Evolutionary conservation across 2,113 vertebrate genomes (phyloP).

Genomic region (Circaetus gallicus): DNA sequence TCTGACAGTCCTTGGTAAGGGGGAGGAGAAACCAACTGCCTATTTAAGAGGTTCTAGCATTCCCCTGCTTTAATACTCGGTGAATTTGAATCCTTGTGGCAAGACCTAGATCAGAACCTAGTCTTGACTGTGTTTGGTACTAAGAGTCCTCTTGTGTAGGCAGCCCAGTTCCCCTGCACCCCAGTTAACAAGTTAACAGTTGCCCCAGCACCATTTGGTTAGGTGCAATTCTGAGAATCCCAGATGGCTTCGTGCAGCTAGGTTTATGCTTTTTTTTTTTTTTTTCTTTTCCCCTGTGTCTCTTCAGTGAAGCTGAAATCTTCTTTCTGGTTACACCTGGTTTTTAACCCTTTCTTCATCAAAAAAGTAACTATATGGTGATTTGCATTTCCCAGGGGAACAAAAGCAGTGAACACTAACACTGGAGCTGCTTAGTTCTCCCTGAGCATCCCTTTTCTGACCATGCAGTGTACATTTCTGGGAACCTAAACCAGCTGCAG

Average conservation of each 20-base stretch:
- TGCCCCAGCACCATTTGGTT: background rate
- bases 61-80: background rate
- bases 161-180: background rate
- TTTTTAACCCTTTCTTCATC: conserved; percentile 30
- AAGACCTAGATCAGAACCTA: background rate
- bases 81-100: background rate
- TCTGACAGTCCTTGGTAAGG: background rate
- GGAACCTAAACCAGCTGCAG: background rate
- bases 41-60: background rate
- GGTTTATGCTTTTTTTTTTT: background rate
- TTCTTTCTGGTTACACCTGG: conserved; percentile 24
- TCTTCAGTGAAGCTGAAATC: conserved; percentile 26
- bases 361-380: background rate
- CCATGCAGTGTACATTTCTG: background rate
- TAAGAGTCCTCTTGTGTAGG: background rate
- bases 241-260: background rate
- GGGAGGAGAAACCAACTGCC: background rate
- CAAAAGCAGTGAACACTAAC: background rate
- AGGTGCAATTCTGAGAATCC: background rate
- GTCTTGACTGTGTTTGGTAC: background rate
- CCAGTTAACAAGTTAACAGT: too few species aligned
- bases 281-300: rapidly evolving
- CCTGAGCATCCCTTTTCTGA: background rate
- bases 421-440: background rate
- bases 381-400: background rate